These are phyloP conservation scores for Halocynthia aurantium DNA, from an alignment of 23 tunicate species.

Conservation along the genomic window DNA sequence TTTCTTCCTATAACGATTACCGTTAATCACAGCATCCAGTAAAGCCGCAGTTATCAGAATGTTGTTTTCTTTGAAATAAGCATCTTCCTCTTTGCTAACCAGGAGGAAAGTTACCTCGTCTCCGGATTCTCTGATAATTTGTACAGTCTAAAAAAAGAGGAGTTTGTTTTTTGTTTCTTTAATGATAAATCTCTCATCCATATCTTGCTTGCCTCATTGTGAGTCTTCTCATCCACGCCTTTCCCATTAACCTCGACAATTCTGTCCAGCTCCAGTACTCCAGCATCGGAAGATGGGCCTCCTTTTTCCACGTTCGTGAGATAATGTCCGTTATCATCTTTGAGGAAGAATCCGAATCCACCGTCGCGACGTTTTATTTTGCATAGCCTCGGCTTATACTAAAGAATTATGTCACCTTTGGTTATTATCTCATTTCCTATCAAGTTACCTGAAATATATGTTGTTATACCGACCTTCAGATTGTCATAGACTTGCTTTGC, in stretches of 20 bases:
- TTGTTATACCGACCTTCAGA: too few species aligned
- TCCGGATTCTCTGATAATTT: conserved; percentile 37
- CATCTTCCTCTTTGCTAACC: conserved; percentile 21
- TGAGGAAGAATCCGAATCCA: conserved; percentile 65
- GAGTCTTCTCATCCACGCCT: conserved; percentile 42
- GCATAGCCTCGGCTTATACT: conserved; percentile 36
- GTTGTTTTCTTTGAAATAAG: conserved; percentile 30
- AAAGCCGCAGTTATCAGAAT: conserved; percentile 24
- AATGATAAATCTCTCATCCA: neutral
- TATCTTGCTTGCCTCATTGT: conserved; percentile 26
- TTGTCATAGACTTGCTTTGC: conserved; percentile 3
- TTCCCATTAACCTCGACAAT: conserved; percentile 69
- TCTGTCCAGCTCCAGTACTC: conserved; percentile 57
- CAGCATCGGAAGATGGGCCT: conserved; percentile 66
- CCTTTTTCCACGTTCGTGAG: conserved; percentile 54
- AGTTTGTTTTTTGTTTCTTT: neutral
- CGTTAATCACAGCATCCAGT: conserved; percentile 7
- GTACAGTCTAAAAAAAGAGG: conserved; percentile 41
- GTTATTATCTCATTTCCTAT: too few species aligned
- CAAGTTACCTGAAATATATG: too few species aligned
- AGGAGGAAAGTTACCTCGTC: conserved; percentile 65
- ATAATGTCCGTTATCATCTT: conserved; percentile 69
- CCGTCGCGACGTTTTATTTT: conserved; percentile 35
- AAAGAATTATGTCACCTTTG: too few species aligned
- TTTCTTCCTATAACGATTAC: neutral